Evolutionary conservation across 2,888 invertebrate genomes (phyloP).

Genomic region (Linnaemya vulpina): DNA sequence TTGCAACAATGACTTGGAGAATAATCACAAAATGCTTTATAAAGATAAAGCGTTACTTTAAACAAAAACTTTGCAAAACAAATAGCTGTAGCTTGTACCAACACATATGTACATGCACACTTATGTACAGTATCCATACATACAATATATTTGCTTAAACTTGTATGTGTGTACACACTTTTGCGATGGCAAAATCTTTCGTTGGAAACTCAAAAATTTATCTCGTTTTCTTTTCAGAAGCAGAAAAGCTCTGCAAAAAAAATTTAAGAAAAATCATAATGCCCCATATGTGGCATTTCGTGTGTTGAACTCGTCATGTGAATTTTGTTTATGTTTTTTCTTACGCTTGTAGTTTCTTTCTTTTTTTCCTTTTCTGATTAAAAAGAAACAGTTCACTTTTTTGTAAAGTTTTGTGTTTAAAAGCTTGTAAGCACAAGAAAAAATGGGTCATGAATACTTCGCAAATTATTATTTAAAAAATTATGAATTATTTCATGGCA

Average conservation of each 20-base stretch:
- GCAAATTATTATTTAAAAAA: no score
- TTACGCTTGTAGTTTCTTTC: not conserved
- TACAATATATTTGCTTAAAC: conserved; percentile 21
- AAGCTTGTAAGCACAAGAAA: not conserved
- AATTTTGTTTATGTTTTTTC: conserved; percentile 34
- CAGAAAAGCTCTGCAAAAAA: conserved; percentile 28
- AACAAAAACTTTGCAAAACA: conserved; percentile 8
- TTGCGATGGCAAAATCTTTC: conserved; percentile 5
- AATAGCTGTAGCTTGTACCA: no score
- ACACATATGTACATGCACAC: no score
- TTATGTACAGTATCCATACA: no score
- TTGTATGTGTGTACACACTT: not conserved
- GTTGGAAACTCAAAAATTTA: conserved; percentile 50
- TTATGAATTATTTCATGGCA: no score
- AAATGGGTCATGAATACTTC: no score
- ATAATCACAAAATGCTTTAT: conserved; percentile 20
- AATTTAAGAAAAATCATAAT: conserved; percentile 25
- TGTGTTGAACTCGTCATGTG: conserved; percentile 65
- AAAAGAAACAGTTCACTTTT: conserved; percentile 56
- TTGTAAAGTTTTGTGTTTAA: conserved; percentile 15
- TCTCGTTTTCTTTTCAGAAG: conserved; percentile 51
- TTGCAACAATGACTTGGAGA: conserved; percentile 45
- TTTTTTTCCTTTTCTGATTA: no score
- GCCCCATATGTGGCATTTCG: conserved; percentile 62
- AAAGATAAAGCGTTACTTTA: not conserved